Evolutionary conservation across 2,113 vertebrate species (phyloP).

Genomic region (Lamprologus speciosus): DNA sequence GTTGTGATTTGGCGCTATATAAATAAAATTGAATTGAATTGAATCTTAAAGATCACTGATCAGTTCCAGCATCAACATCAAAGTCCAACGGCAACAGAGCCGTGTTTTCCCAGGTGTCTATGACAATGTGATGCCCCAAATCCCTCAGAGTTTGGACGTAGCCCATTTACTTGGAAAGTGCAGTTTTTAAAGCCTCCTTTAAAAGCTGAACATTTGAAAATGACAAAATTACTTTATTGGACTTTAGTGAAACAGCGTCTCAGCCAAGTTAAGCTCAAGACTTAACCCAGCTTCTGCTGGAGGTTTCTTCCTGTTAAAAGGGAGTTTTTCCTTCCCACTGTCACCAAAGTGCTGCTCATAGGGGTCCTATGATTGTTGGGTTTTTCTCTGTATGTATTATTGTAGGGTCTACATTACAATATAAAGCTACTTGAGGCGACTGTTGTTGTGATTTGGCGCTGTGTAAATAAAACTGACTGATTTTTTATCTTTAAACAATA

Average conservation of each 20-base stretch:
- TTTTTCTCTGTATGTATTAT: neutral
- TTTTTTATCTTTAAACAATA: neutral
- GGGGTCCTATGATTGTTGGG: neutral
- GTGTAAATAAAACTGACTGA: neutral
- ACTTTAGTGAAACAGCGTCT: neutral
- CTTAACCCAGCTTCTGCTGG: neutral
- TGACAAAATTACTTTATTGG: neutral
- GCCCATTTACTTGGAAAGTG: neutral
- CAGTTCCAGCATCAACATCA: neutral
- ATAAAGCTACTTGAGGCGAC: fast-evolving
- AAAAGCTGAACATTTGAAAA: neutral
- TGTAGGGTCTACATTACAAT: fast-evolving
- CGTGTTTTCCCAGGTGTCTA: neutral
- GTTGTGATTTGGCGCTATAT: no score
- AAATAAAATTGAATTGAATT: no score
- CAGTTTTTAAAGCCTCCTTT: neutral
- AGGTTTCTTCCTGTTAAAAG: neutral
- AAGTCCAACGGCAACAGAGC: neutral
- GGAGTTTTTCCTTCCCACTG: neutral
- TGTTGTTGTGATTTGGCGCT: neutral
- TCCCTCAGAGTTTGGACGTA: neutral
- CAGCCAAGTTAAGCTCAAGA: neutral
- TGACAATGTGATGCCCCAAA: neutral
- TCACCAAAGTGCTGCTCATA: fast-evolving
- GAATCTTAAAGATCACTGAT: neutral